Evolutionary conservation across 2,113 vertebrate species (phyloP).

Genomic region (Anseranas semipalmata): DNA sequence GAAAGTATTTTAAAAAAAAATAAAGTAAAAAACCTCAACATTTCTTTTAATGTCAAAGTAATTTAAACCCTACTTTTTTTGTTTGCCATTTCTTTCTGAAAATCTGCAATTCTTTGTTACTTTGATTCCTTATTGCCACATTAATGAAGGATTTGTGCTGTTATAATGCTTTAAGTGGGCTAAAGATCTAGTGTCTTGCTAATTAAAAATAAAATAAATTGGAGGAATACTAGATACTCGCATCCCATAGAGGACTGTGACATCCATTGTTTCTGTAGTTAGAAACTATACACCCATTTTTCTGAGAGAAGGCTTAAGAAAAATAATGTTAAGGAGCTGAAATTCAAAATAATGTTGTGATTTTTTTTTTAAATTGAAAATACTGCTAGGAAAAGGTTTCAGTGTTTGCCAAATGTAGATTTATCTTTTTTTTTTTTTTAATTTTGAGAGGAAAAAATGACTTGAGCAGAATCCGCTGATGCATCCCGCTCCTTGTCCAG

Average conservation of each 20-base stretch:
- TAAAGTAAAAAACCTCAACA: background rate
- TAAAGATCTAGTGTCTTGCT: background rate
- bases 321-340: background rate
- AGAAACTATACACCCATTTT: background rate
- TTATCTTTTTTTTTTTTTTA: background rate
- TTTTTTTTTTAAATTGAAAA: background rate
- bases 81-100: background rate
- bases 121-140: background rate
- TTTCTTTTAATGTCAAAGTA: background rate
- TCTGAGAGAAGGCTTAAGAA: background rate
- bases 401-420: background rate
- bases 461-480: background rate
- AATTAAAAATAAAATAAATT: slow-evolving; percentile 12
- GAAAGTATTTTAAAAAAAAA: background rate
- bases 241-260: background rate
- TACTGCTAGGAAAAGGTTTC: background rate
- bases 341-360: background rate
- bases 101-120: background rate
- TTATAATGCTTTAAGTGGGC: background rate
- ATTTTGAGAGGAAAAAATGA: accelerated
- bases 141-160: background rate
- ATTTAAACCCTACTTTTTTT: background rate
- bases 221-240: background rate
- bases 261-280: background rate
- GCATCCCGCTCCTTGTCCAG: background rate